A percentile compares a stretch with the other conserved stretches of the same genome.
These are phyloP conservation scores for Antitype chi DNA, from an alignment of 2,888 invertebrate species.

Conservation along the genomic window DNA sequence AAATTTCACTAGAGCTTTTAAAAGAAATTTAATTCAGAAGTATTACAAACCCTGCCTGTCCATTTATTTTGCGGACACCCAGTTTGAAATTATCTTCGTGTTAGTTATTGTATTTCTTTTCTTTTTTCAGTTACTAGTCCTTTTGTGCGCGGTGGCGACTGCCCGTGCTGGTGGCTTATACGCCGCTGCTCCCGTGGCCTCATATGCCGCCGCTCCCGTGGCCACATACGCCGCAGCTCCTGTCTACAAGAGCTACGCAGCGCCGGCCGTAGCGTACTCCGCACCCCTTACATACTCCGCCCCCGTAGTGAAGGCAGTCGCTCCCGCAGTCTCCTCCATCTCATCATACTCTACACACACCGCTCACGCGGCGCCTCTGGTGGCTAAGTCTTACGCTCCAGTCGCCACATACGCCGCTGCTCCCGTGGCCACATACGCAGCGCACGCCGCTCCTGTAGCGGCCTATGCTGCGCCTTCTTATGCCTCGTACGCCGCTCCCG, in stretches of 20 bases:
- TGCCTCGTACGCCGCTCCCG: conserved; percentile 75
- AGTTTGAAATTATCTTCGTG: background rate
- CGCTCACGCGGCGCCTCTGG: conserved; percentile 66
- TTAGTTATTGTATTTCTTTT: conserved; percentile 21
- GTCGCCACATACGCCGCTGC: conserved; percentile 69
- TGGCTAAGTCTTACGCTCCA: conserved; percentile 84
- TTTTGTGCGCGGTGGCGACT: conserved; percentile 90
- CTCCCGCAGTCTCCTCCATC: conserved; percentile 80
- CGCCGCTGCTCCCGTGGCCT: conserved; percentile 68
- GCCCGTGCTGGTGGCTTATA: conserved; percentile 88
- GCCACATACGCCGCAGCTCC: conserved; percentile 70
- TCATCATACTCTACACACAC: conserved; percentile 78
- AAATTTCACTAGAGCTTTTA: background rate
- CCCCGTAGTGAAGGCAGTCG: conserved; percentile 80
- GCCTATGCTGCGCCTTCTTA: conserved; percentile 67
- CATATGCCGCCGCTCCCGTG: conserved; percentile 68
- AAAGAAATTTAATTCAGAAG: background rate
- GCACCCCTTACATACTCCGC: conserved; percentile 77
- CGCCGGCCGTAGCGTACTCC: conserved; percentile 70
- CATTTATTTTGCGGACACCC: background rate
- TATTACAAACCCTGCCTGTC: background rate
- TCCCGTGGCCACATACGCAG: conserved; percentile 72
- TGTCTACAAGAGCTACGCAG: conserved; percentile 74
- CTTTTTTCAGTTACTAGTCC: conserved; percentile 86
- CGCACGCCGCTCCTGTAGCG: conserved; percentile 70